Conservation (phyloP, 1,140 invertebrate species). For the Chlorops oryzae region DNA sequence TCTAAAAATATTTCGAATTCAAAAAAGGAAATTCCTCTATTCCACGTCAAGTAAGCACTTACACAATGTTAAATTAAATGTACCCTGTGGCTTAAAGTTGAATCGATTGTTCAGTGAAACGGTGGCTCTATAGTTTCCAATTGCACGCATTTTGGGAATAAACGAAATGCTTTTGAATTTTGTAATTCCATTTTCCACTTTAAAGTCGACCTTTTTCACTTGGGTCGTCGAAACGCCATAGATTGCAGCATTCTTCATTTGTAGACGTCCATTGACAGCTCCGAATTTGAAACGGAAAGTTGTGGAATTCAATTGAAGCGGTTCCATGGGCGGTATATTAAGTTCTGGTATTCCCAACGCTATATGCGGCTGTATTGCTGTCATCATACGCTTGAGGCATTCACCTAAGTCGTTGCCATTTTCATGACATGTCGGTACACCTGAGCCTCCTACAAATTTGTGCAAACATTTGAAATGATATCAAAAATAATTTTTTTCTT, state of each 20-base stretch:
- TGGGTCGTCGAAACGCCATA: conserved; percentile 24
- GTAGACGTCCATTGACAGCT: conserved; percentile 28
- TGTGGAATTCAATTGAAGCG: conserved; percentile 27
- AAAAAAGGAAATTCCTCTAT: background rate
- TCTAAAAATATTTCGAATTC: conserved; percentile 15
- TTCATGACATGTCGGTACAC: conserved; percentile 25
- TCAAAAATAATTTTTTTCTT: no score
- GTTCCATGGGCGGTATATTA: conserved; percentile 37
- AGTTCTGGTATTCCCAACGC: conserved; percentile 24
- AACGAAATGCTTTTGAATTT: conserved; percentile 16
- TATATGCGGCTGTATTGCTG: conserved; percentile 14
- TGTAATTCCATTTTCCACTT: conserved; percentile 23
- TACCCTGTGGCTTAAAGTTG: conserved; percentile 37
- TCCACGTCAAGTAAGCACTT: conserved; percentile 11
- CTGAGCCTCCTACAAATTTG: no score
- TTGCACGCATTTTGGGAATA: conserved; percentile 29
- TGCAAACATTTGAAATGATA: no score
- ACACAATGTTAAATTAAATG: conserved; percentile 40
- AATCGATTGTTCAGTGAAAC: conserved; percentile 34
- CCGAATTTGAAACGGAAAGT: conserved; percentile 33
- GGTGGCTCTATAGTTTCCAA: conserved; percentile 42
- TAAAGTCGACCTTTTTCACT: conserved; percentile 20
- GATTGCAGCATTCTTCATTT: conserved; percentile 25
- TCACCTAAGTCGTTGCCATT: conserved; percentile 25
- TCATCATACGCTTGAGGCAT: conserved; percentile 29